Evolutionary conservation across 1,140 invertebrate genomes (phyloP), one percentile per base, ranked within the genome.

Genomic region (Calycopis cecrops): DNA sequence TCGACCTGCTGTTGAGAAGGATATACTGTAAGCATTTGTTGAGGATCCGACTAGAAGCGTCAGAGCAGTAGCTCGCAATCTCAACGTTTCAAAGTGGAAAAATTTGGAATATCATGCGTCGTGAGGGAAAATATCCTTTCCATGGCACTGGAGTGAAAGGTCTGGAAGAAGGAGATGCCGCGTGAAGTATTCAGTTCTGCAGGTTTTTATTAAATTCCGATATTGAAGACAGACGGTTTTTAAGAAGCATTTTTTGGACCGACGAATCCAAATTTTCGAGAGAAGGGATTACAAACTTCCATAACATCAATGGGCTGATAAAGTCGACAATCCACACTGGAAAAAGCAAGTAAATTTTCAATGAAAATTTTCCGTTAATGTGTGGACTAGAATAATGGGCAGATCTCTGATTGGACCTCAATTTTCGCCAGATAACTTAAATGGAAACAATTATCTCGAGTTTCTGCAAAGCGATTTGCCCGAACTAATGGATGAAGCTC

Each of bases 221-320:
- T 44, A n/a, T n/a, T n/a, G 40, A 44, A 44, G n/a, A 44, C 40
- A 3, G 40, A 9, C 1, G 21, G 21, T 44, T 44, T 44, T n/a
- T 44, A 16, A 44, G n/a, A 44, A 44, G 3, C 12, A 44, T 44
- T 44, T 44, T 44, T n/a, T 44, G 40, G 40, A 44, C 40, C 3
- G 14, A 44, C 7, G 40, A 44, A 44, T 44, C 40, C 3, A 44
- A 44, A 44, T 44, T 44, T 44, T 10, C 9, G 9, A 44, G 40
- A 44, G 40, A 44, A n/a, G 0, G 40, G 3, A 44, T 44, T n/a
- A 44, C 14, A n/a, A 44, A 44, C n/a, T 44, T n/a, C 40, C 40
- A 44, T 44, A 16, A 44, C 40, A 44, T 44, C n/a, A 44, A n/a
- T 44, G 40, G 40, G 9, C 40, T 44, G 40, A 44, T n/a, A 44